A percentile compares a stretch with the other conserved stretches of the same genome.
Evolutionary conservation across 2,113 vertebrate species (phyloP).

Genomic region (Eulemur macaco): DNA sequence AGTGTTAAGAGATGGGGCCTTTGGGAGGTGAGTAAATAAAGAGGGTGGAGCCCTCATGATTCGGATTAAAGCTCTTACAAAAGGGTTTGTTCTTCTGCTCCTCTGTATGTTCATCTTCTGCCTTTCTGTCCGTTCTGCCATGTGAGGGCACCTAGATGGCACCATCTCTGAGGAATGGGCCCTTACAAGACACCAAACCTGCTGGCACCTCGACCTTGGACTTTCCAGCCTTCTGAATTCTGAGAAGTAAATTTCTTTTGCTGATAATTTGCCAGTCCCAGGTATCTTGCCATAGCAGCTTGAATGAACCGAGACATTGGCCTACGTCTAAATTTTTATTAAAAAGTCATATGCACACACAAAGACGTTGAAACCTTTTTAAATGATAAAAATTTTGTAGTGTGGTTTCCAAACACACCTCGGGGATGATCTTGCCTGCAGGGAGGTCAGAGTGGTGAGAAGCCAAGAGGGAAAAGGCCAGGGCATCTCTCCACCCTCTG

Average conservation of each 20-base stretch:
- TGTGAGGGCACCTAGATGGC: background rate
- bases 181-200: background rate
- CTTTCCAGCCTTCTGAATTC: background rate
- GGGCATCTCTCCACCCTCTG: background rate
- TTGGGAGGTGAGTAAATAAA: too few relatives aligned
- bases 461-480: background rate
- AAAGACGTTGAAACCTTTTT: slow-evolving; percentile 75
- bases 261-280: background rate
- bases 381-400: slow-evolving; percentile 1
- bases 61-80: background rate
- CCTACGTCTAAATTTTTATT: background rate
- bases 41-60: too few relatives aligned
- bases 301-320: background rate
- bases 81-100: background rate
- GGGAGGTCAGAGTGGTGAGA: background rate
- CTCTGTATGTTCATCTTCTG: background rate
- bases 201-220: background rate
- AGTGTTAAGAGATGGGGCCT: background rate
- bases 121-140: background rate
- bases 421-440: background rate
- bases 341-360: background rate
- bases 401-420: background rate
- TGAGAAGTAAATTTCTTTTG: background rate
- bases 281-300: background rate
- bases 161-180: background rate